A percentile compares a stretch with the other conserved stretches of the same genome.
These are phyloP conservation scores for Netelia melanura DNA, from an alignment of 2,888 invertebrate species.

Conservation along the genomic window DNA sequence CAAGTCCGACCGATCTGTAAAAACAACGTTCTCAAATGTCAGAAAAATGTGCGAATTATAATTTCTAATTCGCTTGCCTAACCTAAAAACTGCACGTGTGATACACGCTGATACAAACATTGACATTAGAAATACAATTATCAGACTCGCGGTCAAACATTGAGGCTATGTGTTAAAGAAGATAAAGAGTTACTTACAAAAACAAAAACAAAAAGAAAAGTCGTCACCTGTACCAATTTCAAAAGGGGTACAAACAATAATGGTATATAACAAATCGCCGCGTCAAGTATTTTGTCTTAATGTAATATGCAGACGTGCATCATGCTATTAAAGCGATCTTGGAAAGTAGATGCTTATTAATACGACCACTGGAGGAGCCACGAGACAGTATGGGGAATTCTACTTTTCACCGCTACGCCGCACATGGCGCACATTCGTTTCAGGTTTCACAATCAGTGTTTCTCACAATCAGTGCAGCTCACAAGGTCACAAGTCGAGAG, in stretches of 20 bases:
- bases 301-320: not conserved
- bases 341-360: not conserved
- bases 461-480: no score
- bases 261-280: conserved; percentile 1
- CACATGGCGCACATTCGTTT: no score
- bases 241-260: not conserved
- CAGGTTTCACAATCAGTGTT: no score
- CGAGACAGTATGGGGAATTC: not conserved
- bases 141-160: not conserved
- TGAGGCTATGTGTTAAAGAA: not conserved
- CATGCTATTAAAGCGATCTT: not conserved
- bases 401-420: no score
- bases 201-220: conserved; percentile 14
- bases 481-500: no score
- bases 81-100: conserved; percentile 44
- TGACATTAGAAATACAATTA: not conserved
- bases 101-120: conserved; percentile 5
- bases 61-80: conserved; percentile 21
- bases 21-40: not conserved
- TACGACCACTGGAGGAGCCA: not conserved
- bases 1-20: conserved; percentile 11
- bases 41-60: no score
- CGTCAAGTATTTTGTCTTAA: not conserved
- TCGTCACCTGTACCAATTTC: not conserved
- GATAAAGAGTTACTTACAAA: conserved; percentile 5